Evolutionary conservation across 30 jellyfish, hydroid and myxozoan genomes (phyloP).

Genomic region (Turritopsis dohrnii): DNA sequence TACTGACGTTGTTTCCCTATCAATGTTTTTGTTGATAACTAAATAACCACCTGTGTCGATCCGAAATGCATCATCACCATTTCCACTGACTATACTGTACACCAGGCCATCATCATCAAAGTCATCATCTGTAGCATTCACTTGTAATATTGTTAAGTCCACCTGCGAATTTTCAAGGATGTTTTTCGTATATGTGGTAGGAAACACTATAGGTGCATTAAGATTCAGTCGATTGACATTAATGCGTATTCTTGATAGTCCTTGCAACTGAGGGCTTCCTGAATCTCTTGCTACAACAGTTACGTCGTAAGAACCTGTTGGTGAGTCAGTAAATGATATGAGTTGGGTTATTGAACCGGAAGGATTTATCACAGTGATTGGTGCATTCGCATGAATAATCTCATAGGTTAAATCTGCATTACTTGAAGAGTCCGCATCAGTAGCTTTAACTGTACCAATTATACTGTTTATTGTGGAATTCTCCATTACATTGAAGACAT

Average conservation of each 20-base stretch:
- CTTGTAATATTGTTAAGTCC: conserved; percentile 1
- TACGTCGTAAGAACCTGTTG: neutral
- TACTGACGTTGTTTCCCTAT: neutral
- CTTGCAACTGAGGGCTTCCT: conserved; percentile 15
- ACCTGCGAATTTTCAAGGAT: conserved; percentile 12
- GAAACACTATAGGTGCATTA: conserved; percentile 36
- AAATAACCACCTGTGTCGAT: neutral
- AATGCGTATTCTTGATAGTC: neutral
- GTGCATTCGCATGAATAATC: neutral
- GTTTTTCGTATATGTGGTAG: conserved; percentile 22
- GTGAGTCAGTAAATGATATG: neutral
- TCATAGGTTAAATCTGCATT: conserved; percentile 11
- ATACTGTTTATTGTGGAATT: neutral
- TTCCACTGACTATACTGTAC: neutral
- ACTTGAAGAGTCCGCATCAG: conserved; percentile 15
- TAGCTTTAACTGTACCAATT: neutral
- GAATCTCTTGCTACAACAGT: conserved; percentile 9
- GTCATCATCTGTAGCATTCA: neutral
- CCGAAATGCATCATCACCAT: neutral
- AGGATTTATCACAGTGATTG: neutral
- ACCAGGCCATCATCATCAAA: neutral
- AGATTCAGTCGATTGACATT: conserved; percentile 3
- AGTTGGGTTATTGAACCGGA: conserved; percentile 8
- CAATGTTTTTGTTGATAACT: conserved; percentile 2
- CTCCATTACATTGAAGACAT: neutral